Conservation (phyloP, 2,888 invertebrate species). For the Apotomis betuletana region DNA sequence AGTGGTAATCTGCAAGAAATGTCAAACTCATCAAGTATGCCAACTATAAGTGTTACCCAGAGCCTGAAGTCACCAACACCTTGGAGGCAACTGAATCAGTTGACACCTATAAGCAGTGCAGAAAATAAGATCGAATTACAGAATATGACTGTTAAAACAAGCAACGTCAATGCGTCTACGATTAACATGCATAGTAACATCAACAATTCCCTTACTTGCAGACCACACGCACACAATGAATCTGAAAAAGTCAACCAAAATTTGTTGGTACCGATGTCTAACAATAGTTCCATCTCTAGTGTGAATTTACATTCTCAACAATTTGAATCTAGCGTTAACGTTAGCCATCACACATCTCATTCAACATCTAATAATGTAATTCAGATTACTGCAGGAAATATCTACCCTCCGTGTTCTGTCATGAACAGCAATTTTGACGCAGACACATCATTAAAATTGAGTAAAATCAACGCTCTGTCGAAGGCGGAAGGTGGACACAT, state of each 20-base stretch:
- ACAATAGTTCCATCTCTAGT: slow-evolving; percentile 59
- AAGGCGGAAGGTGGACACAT: slow-evolving; percentile 78
- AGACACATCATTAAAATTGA: slow-evolving; percentile 76
- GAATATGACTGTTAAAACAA: slow-evolving; percentile 67
- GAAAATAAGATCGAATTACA: slow-evolving; percentile 73
- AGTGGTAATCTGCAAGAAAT: slow-evolving; percentile 76
- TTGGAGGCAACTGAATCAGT: slow-evolving; percentile 70
- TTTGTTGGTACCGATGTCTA: slow-evolving; percentile 68
- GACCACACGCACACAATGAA: slow-evolving; percentile 65
- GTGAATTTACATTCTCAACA: slow-evolving; percentile 72
- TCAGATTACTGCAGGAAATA: slow-evolving; percentile 78
- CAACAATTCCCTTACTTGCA: slow-evolving; percentile 49
- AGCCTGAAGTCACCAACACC: slow-evolving; percentile 77
- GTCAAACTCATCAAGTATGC: slow-evolving; percentile 64
- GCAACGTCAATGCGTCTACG: slow-evolving; percentile 58
- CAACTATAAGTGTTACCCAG: slow-evolving; percentile 78
- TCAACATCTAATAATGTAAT: slow-evolving; percentile 75
- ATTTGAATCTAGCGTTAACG: slow-evolving; percentile 68
- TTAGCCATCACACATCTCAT: slow-evolving; percentile 73
- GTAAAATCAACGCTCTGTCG: slow-evolving; percentile 77
- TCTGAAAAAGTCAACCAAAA: slow-evolving; percentile 71
- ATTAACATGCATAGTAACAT: slow-evolving; percentile 68
- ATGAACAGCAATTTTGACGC: slow-evolving; percentile 76
- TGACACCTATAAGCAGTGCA: slow-evolving; percentile 53
- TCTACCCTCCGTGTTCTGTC: slow-evolving; percentile 71